These are phyloP conservation scores for Typhlichthys eigenmanni DNA, from an alignment of 2,797 vertebrate species.

Conservation along the genomic window DNA sequence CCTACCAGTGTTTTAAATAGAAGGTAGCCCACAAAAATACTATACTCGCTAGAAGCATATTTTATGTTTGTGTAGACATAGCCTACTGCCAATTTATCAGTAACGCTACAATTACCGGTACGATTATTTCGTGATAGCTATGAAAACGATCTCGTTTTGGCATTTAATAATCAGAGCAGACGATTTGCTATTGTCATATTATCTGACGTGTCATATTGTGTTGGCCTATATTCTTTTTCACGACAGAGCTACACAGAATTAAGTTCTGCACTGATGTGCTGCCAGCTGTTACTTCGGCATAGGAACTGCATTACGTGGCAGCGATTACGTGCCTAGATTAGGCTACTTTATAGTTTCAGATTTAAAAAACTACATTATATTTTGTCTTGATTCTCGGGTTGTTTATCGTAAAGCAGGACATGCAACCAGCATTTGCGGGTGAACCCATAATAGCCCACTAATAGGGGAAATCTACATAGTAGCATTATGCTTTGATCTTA, in stretches of 20 bases:
- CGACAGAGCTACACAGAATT: background rate
- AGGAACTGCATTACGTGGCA: constrained; percentile 74
- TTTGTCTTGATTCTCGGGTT: background rate
- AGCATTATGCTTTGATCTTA: no score
- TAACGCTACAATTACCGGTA: background rate
- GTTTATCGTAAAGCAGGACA: no score
- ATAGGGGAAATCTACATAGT: no score
- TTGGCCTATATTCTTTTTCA: no score
- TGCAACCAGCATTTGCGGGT: no score
- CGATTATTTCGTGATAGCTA: no score
- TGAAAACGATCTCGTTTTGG: no score
- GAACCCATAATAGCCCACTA: no score
- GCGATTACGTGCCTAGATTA: constrained; percentile 4
- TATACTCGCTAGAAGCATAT: constrained; percentile 3
- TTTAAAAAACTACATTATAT: background rate
- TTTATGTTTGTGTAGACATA: background rate
- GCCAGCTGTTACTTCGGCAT: constrained; percentile 57
- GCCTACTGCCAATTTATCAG: no score
- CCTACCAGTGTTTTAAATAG: constrained; percentile 3
- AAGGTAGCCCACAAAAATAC: constrained; percentile 6
- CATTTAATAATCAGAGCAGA: no score
- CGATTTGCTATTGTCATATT: no score
- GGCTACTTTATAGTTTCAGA: background rate
- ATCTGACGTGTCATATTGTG: background rate
- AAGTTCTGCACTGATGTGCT: constrained; percentile 14